A percentile compares a stretch with the other conserved stretches of the same genome.
Conservation (phyloP, 1,140 invertebrate species). For the Ceratosolen solmsi region DNA sequence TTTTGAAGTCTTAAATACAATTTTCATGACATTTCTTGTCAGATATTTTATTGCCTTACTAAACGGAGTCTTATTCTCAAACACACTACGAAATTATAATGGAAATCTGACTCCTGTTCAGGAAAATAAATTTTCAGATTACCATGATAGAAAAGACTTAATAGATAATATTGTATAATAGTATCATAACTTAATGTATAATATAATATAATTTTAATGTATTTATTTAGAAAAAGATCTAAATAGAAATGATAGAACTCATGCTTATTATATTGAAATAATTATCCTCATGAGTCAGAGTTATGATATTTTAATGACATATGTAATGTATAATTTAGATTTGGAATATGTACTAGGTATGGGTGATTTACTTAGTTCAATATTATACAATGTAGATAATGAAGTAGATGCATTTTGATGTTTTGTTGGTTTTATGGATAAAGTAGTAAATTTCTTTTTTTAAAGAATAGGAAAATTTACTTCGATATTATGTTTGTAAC, state of each 20-base stretch:
- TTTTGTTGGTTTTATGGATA: constrained; percentile 99
- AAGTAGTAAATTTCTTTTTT: constrained; percentile 80
- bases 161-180: constrained; percentile 78
- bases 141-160: constrained; percentile 92
- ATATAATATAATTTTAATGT: background rate
- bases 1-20: too few relatives aligned
- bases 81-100: constrained; percentile 98
- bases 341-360: constrained; percentile 97
- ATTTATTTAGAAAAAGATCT: constrained; percentile 92
- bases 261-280: constrained; percentile 92
- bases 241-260: constrained; percentile 93
- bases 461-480: too few relatives aligned
- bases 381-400: constrained; percentile 91
- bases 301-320: constrained; percentile 97
- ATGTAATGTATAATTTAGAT: constrained; percentile 99
- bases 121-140: constrained; percentile 90
- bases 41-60: too few relatives aligned
- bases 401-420: constrained; percentile 99
- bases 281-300: constrained; percentile 89
- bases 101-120: constrained; percentile 89
- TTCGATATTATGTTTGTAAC: too few relatives aligned
- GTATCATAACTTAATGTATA: background rate
- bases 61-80: too few relatives aligned
- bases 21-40: too few relatives aligned
- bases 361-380: constrained; percentile 96